Base-by-base conservation (phyloP, 2,113 vertebrate species). In the Bostrychus sinensis region DNA sequence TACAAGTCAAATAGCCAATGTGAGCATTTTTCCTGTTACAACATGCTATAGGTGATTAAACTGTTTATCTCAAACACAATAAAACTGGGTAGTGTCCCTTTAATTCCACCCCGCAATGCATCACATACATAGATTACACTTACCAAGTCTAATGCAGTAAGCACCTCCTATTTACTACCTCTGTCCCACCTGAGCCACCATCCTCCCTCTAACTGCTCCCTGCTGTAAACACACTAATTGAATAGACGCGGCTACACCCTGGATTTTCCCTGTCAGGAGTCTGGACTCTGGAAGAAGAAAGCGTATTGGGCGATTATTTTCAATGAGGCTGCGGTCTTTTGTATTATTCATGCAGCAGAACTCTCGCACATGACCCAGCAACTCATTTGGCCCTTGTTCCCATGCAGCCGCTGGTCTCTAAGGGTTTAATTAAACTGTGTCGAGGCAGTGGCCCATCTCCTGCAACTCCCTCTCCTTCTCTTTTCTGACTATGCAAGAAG, bases 371-470 rank as follows among this genome's bases (percentile, higher is more conserved):
- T 86, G 88, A 88, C 84, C 80, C 75, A 79, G 81, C 77, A 81
- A 84, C 83, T 84, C 77, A 81, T 89, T 89, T 86, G 75, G 85
- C 77, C 68, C 72, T 75, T 74, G 74, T 84, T 89, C 78, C 81
- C 79, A 78, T 82, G 77, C 82, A 89, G 78, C 77, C 65, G 60
- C 70, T 34, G 28, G 70, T 86, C 87, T 89, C 87, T 50, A 56
- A 79, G 82, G 88, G 78, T 88, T 88, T 89, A 88, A 89, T 88
- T 89, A 89, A 86, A 86, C 67, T 74, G 74, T 77, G 80, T 79
- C 4, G 46, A 81, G 72, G 84, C 78, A 81, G 76, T 68, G 79
- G 78, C 72, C 78, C 78, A 78, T 84, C 84, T 83, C 70, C 67
- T 72, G 62, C 58, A 48, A 67, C 36, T 77, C 70, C 63, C 61